Evolutionary conservation across 2,113 vertebrate genomes (phyloP), one percentile per base, ranked within the genome.

Genomic region (Charadrius vociferus): DNA sequence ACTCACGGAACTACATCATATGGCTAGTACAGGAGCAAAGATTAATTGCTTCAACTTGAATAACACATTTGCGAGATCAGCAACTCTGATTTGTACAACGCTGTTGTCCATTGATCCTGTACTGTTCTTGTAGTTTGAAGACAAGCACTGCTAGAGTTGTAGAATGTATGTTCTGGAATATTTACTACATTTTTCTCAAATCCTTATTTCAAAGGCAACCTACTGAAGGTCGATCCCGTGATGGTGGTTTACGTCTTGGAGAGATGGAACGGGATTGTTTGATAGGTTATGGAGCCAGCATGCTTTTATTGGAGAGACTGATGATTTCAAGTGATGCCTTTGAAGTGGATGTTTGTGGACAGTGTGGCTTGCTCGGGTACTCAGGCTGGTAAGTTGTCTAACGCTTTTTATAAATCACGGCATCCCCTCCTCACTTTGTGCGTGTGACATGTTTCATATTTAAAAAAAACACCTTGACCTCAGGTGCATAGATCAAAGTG

Each of bases 271-370:
- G 99, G 4, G 99, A 99, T 96, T 99, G 99, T 96, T 98, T 99
- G 98, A 99, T 99, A 41, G 99, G 99, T 80, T 99, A 99, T 32
- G 99, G 99, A 91, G 99, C 99, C 70, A 99, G 99, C 96, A 99
- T 99, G 99, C 98, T 99, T 58, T 95, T 99, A 26, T 85, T 99
- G 93, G 99, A 99, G 97, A 99, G 99, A 34, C 99, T 99, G 84
- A 99, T 99, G 99, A 99, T 99, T 98, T 99, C 99, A 95, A 99
- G 99, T 20, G 99, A 99, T 47, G 99, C 99, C 81, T 99, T 99
- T 70, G 99, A 99, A 97, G 99, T 99, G 92, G 99, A 99, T 32
- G 99, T 99, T 68, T 99, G 99, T 36, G 99, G 99, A 37, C 99
- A 99, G 95, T 99, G 99, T 58, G 99, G 99, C 84, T 98, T 99